Conservation (phyloP, 2,888 invertebrate genomes). For the Drosophila tripunctata region DNA sequence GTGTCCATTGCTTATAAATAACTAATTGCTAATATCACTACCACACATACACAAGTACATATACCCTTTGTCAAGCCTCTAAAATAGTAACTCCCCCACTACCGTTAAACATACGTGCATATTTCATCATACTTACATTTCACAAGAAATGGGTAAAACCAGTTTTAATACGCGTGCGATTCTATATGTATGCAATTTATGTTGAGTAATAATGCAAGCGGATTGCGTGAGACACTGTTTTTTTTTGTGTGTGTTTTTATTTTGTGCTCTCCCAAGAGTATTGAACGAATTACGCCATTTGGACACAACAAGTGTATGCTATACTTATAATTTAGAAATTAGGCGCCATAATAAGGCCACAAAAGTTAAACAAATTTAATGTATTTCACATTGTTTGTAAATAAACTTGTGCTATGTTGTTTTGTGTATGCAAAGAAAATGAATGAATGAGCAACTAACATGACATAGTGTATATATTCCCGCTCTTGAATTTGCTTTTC, state of each 20-base stretch:
- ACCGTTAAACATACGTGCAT: not conserved
- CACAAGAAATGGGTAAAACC: constrained; percentile 30
- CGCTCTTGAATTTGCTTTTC: not conserved
- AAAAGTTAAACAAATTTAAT: constrained; percentile 9
- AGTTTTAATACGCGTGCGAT: constrained; percentile 23
- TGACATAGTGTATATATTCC: not conserved
- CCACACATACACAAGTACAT: not conserved
- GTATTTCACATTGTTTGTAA: constrained; percentile 26
- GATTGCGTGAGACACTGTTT: constrained; percentile 42
- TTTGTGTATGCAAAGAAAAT: not conserved
- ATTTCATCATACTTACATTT: constrained; percentile 55
- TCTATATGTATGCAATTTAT: constrained; percentile 27
- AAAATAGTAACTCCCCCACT: not conserved
- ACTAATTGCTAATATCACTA: not conserved
- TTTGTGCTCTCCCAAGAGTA: not conserved
- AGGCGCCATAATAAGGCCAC: constrained; percentile 22
- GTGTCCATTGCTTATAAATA: constrained; percentile 27
- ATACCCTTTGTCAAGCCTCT: not conserved
- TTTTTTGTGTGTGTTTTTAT: not conserved
- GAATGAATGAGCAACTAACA: not conserved
- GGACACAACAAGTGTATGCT: constrained; percentile 2
- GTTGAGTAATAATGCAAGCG: constrained; percentile 32
- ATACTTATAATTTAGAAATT: constrained; percentile 22
- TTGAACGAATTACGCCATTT: constrained; percentile 11
- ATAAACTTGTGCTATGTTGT: constrained; percentile 1